These are phyloP conservation scores for Zaprionus davidi DNA, from an alignment of 1,140 invertebrate species.

Conservation along the genomic window DNA sequence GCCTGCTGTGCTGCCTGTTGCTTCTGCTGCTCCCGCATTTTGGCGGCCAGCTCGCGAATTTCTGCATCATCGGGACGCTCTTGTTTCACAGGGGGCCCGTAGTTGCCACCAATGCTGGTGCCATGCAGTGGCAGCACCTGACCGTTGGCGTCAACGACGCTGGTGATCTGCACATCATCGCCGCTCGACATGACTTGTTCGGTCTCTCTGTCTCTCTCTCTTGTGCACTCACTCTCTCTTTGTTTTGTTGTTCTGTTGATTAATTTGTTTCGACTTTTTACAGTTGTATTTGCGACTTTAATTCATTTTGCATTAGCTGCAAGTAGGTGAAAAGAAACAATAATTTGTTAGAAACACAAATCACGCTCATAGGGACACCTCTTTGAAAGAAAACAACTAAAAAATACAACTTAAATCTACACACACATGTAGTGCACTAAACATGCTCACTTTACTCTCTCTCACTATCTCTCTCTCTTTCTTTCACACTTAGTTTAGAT, in stretches of 20 bases:
- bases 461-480: constrained; percentile 10
- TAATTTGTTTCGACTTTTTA: constrained; percentile 2
- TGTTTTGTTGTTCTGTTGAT: constrained; percentile 11
- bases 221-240: constrained; percentile 13
- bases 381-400: neutral
- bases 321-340: constrained; percentile 23
- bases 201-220: constrained; percentile 10
- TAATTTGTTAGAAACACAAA: constrained; percentile 21
- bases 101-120: constrained; percentile 62
- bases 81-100: constrained; percentile 87
- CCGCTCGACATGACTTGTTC: constrained; percentile 47
- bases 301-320: constrained; percentile 40
- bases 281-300: constrained; percentile 29
- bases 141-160: constrained; percentile 76
- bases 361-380: neutral
- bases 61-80: constrained; percentile 94
- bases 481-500: neutral
- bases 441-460: constrained; percentile 7
- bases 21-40: constrained; percentile 93
- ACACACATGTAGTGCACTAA: constrained; percentile 17
- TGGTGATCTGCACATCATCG: constrained; percentile 74
- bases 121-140: constrained; percentile 73
- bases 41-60: constrained; percentile 92
- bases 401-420: constrained; percentile 28
- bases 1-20: constrained; percentile 78